Evolutionary conservation across 1,140 invertebrate genomes (phyloP), one percentile per base, ranked within the genome.

Genomic region (Halictus rubicundus): DNA sequence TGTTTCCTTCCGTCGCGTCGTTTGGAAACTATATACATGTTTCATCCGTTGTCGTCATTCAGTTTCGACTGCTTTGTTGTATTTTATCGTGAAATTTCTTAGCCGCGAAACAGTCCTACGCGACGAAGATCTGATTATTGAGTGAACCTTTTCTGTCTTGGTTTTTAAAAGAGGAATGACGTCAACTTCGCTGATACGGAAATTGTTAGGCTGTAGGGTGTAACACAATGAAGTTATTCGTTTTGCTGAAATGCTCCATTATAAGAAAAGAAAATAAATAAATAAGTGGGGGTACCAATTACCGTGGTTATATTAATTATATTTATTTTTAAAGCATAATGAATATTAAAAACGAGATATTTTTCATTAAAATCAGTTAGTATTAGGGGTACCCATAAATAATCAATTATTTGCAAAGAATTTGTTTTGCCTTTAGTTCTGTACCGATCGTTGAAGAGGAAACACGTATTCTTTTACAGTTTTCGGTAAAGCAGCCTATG

Each of bases 71-170:
- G 2, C 8, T 21, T 5, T 23, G 42, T 52, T 25, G 19, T 52
- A 3, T 52, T 63, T 63, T 63, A 42, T 64, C 63, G n/a, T 21
- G 39, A 42, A 64, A 64, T 64, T 64, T 64, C 63, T 64, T 42
- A 42, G 63, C 27, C 37, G 16, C 16, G 32, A 16, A 16, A 27
- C 25, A 61, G 2, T 9, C 2, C 2, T 4, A 2, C 19, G 32
- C 32, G 19, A 9, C 37, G 21, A 21, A 2, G 32, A 21, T 37
- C 21, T 39, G 63, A 42, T 64, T 64, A 64, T 39, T 5, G 7
- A 39, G 37, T 2, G 19, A 42, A 7, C 63, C 21, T 21, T 42
- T 23, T 64, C 27, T 23, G 16, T 14, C 46, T 49, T n/a, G 1
- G 0, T 39, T 42, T 64, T 23, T 23, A 10, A 64, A 42, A 39